Conservation (phyloP, 2,888 invertebrate genomes). For the Dynastes tityus region DNA sequence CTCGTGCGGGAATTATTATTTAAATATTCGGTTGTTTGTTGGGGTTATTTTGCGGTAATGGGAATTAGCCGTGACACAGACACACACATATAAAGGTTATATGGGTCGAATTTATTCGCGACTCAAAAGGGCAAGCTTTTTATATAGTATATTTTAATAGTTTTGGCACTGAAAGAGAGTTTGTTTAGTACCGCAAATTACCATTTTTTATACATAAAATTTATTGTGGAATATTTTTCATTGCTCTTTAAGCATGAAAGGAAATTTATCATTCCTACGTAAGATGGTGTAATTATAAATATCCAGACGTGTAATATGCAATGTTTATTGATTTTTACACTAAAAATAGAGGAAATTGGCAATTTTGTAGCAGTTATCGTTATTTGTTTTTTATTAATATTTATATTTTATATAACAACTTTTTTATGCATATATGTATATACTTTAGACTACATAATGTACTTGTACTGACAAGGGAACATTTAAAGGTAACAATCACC, state of each 20-base stretch:
- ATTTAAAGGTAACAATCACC: too few relatives aligned
- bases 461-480: too few relatives aligned
- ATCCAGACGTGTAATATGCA: too few relatives aligned
- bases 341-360: too few relatives aligned
- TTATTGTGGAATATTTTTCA: neutral
- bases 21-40: constrained; percentile 44
- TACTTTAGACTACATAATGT: too few relatives aligned
- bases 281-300: too few relatives aligned
- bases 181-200: constrained; percentile 6
- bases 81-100: constrained; percentile 39
- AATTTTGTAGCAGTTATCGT: too few relatives aligned
- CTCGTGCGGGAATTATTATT: constrained; percentile 40
- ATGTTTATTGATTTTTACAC: too few relatives aligned
- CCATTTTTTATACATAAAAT: neutral
- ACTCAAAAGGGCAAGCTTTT: constrained; percentile 18
- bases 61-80: constrained; percentile 41
- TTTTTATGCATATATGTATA: too few relatives aligned
- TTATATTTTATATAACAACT: too few relatives aligned
- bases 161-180: neutral
- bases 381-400: too few relatives aligned
- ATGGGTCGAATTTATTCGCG: constrained; percentile 30
- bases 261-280: neutral
- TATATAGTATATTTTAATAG: constrained; percentile 3
- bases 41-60: constrained; percentile 43
- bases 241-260: neutral